phyloP scores from a whole-genome alignment of 2,113 vertebrate species.

The Enhydra lutris region DNA sequence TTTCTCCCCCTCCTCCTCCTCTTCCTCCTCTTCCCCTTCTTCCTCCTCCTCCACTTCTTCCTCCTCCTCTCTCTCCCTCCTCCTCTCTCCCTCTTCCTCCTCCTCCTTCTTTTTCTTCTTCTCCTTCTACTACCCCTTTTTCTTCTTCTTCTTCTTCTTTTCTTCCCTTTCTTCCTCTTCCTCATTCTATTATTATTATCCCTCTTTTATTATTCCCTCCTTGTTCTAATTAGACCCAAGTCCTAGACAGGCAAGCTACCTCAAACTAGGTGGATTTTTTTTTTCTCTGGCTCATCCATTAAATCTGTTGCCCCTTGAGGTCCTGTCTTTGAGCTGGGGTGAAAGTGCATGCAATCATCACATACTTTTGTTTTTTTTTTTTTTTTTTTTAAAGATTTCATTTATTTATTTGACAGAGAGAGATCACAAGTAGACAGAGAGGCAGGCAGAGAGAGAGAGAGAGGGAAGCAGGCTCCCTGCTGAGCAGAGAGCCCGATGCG shows the following conservation, averaged over 20 bases:
- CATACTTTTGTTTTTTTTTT: too few relatives aligned
- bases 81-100: too few relatives aligned
- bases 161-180: neutral
- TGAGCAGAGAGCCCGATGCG: too few relatives aligned
- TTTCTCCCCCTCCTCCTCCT: neutral
- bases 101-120: too few relatives aligned
- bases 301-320: neutral
- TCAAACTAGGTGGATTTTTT: neutral
- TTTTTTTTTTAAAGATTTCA: too few relatives aligned
- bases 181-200: neutral
- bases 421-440: too few relatives aligned
- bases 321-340: neutral
- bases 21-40: neutral
- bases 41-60: too few relatives aligned
- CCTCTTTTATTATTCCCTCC: neutral
- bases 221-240: neutral
- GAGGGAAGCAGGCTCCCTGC: too few relatives aligned
- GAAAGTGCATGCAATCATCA: neutral
- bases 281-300: neutral
- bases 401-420: too few relatives aligned
- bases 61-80: too few relatives aligned
- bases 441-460: too few relatives aligned
- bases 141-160: neutral
- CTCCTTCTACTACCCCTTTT: too few relatives aligned
- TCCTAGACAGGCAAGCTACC: neutral